phyloP scores from a whole-genome alignment of 2,113 vertebrate genomes.

The Cinclus cinclus region DNA sequence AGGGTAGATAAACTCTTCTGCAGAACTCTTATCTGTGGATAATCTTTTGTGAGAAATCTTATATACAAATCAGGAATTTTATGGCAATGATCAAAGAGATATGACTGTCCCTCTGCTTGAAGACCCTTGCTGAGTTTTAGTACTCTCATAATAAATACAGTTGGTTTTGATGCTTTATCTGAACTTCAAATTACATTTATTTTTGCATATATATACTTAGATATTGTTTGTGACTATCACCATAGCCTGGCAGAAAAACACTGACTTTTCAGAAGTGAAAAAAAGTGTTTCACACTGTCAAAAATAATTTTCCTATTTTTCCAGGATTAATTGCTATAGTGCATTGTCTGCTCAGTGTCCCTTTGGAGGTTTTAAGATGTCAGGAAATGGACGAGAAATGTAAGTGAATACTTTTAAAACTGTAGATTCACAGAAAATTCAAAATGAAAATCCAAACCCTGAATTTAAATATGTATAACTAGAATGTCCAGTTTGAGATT shows the following conservation, averaged over 20 bases:
- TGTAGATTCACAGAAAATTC: background rate
- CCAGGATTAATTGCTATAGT: slow-evolving; percentile 89
- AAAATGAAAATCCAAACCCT: background rate
- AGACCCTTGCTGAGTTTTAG: background rate
- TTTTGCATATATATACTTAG: background rate
- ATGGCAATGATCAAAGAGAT: background rate
- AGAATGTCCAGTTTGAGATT: background rate
- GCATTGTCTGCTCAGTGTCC: slow-evolving; percentile 79
- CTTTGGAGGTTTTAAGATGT: slow-evolving; percentile 93
- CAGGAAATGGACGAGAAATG: slow-evolving; percentile 90
- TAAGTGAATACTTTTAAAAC: slow-evolving; percentile 68
- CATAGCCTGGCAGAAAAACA: fast-evolving
- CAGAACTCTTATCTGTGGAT: background rate
- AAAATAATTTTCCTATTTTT: background rate
- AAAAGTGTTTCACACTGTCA: background rate
- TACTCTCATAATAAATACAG: background rate
- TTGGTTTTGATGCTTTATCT: background rate
- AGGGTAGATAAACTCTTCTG: background rate
- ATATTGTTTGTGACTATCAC: background rate
- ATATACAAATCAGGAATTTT: background rate
- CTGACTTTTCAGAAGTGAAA: background rate
- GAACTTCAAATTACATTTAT: background rate
- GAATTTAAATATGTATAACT: background rate
- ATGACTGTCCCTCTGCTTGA: background rate
- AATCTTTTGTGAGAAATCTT: background rate